Conservation (phyloP, 2,113 vertebrate genomes). For the Litocranius walleri region DNA sequence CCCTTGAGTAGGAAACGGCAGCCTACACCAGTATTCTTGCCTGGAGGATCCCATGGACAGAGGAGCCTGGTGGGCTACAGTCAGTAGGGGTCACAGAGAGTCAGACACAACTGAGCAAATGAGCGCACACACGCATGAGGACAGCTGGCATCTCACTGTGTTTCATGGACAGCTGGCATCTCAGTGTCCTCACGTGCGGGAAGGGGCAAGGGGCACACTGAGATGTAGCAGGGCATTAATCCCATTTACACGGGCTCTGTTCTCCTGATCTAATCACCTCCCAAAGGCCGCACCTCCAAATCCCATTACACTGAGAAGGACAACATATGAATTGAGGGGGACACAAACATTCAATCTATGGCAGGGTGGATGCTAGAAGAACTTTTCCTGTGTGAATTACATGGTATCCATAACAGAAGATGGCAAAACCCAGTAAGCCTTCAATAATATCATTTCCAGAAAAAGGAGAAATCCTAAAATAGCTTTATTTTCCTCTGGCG, state of each 20-base stretch:
- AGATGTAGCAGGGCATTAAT: not conserved
- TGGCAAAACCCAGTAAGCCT: not conserved
- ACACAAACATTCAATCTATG: not conserved
- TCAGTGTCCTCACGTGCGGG: not conserved
- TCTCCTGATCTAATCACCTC: not conserved
- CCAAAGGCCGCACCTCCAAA: not conserved
- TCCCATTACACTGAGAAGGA: not conserved
- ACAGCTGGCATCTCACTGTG: not conserved
- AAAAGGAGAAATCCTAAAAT: not conserved
- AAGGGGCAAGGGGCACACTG: not conserved
- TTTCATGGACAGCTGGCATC: not conserved
- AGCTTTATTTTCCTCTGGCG: not conserved
- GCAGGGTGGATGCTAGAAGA: not conserved
- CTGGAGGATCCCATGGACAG: not conserved
- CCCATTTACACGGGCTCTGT: not conserved
- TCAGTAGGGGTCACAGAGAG: not conserved
- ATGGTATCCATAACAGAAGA: not conserved
- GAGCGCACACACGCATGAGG: accelerated
- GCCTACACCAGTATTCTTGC: not conserved
- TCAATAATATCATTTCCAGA: not conserved
- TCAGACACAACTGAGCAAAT: not conserved
- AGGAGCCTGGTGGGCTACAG: not conserved
- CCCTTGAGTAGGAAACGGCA: not conserved
- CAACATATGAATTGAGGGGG: not conserved
- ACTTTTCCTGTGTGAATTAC: not conserved